phyloP scores from a whole-genome alignment of 2,888 invertebrate genomes.

The Odontomyia ornata region DNA sequence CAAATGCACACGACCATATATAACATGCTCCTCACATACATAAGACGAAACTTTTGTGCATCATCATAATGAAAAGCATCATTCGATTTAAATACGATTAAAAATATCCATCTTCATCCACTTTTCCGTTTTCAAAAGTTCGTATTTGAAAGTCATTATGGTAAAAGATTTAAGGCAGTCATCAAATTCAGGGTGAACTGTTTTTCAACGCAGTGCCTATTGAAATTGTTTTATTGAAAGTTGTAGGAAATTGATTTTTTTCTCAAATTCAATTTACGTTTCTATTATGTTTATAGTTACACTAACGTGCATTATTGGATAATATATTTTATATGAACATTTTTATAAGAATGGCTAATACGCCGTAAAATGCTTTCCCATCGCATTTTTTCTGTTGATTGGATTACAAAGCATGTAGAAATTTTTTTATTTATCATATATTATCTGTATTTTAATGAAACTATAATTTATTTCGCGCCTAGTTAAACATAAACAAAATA shows the following conservation, averaged over 20 bases:
- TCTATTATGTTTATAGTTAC: conserved; percentile 8
- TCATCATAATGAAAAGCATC: neutral
- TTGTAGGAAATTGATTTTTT: conserved; percentile 26
- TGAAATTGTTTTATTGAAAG: conserved; percentile 39
- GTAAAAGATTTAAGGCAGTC: conserved; percentile 14
- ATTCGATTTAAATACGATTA: neutral
- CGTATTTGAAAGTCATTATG: conserved; percentile 11
- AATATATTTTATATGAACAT: conserved; percentile 37
- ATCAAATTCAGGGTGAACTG: conserved; percentile 30
- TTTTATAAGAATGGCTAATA: conserved; percentile 25
- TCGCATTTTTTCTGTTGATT: conserved; percentile 1
- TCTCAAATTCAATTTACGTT: neutral
- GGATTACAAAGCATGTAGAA: neutral
- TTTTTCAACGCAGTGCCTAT: conserved; percentile 43
- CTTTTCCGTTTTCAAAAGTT: conserved; percentile 7
- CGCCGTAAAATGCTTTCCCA: conserved; percentile 9
- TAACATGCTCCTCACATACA: neutral
- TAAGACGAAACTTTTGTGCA: neutral
- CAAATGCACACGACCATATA: neutral
- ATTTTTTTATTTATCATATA: conserved; percentile 2
- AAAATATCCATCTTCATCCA: neutral
- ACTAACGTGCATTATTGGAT: conserved; percentile 37
- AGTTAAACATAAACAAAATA: neutral
- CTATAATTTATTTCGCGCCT: conserved; percentile 1
- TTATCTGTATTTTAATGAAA: conserved; percentile 6